A percentile compares a stretch with the other conserved stretches of the same genome.
These are phyloP conservation scores for Rotaria magnacalcarata DNA, from an alignment of 2,888 invertebrate species.

Conservation along the genomic window DNA sequence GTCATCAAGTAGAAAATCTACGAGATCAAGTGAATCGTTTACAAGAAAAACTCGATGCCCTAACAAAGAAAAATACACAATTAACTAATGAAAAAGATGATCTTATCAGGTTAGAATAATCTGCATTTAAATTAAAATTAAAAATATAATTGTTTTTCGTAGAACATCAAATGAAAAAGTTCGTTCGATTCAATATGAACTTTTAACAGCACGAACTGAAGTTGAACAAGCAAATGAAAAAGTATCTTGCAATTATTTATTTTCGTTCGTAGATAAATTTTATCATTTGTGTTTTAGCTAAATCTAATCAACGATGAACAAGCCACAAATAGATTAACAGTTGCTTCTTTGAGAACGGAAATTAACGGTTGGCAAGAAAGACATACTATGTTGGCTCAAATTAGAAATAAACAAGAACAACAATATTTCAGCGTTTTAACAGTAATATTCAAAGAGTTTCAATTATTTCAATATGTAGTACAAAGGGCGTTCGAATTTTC, in stretches of 20 bases:
- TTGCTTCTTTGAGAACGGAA: background rate
- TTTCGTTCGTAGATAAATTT: too few relatives aligned
- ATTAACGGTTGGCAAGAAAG: slow-evolving; percentile 1
- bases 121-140: too few relatives aligned
- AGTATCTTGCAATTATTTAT: background rate
- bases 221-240: slow-evolving; percentile 1
- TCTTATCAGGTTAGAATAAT: background rate
- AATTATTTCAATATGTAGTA: too few relatives aligned
- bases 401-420: slow-evolving; percentile 4
- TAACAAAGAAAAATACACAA: background rate
- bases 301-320: background rate
- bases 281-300: background rate
- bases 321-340: background rate
- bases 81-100: background rate
- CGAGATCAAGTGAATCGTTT: slow-evolving; percentile 5
- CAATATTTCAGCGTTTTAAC: slow-evolving; percentile 5
- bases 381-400: background rate
- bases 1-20: background rate
- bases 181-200: slow-evolving; percentile 8
- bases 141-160: background rate
- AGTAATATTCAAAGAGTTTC: background rate
- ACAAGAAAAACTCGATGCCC: background rate
- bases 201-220: slow-evolving; percentile 4
- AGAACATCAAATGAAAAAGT: background rate
- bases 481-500: too few relatives aligned